These are phyloP conservation scores for pig (Sus scrofa) DNA, from an alignment of 2,113 vertebrate species.

Conservation along the genomic window T2T-Sscrofa CM000824.6:116959001-116959500, in stretches of 20 bases:
- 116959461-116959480: background rate
- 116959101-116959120: background rate
- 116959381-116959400: background rate
- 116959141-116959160: constrained; percentile 18
- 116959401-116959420: background rate
- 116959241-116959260: background rate
- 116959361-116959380: background rate
- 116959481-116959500: background rate
- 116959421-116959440: background rate
- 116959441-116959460: background rate
- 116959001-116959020: constrained; percentile 36
- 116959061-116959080: background rate
- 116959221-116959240: background rate
- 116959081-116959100: constrained; percentile 40
- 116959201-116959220: background rate
- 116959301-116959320: background rate
- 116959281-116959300: background rate
- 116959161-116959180: background rate
- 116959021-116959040: constrained; percentile 30
- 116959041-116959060: background rate
- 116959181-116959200: constrained; percentile 21
- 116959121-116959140: constrained; percentile 22
- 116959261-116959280: background rate
- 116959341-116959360: background rate
- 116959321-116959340: background rate